Base-by-base conservation (phyloP, 2,113 vertebrate genomes). In the Seriola quinqueradiata region DNA sequence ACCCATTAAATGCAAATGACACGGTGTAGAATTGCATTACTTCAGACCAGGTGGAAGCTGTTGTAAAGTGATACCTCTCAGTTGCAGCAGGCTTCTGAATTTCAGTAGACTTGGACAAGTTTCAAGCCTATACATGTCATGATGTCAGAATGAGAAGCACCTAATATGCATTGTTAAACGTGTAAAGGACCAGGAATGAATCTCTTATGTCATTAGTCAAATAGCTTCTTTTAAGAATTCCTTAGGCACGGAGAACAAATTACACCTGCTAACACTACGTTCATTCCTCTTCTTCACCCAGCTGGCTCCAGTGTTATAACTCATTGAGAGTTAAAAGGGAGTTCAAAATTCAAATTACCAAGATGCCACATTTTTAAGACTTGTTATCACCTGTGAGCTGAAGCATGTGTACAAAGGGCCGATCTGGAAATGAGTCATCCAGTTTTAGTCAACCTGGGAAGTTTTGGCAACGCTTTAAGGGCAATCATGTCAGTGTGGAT, bases 141-240 rank as follows among this genome's bases (percentile, higher is more conserved):
- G 84, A 90, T 83, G 85, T 90, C 77, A 85, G 83, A 87, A 79
- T 87, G 67, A 84, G 64, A 90, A 89, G 75, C 23, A n/a, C 5
- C 80, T 75, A 75, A 71, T 85, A 70, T 86, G 82, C 84, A 86
- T 85, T 75, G 77, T 75, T 81, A 70, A 72, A 85, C 58, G 44
- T 40, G 32, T 5, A 16, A 81, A 72, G 78, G 77, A 38, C 54
- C 66, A 46, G 40, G 71, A 79, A 70, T 54, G 28, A 70, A 70
- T 55, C 63, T 42, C 68, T 74, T 79, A 55, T 64, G 77, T 86
- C 81, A 64, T 87, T 71, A 65, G 21, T 81, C 79, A 81, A 71
- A 38, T 44, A 66, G 64, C 76, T 66, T 68, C 55, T 57, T 80
- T 59, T 16, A 77, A 73, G 64, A 79, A 79, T 76, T 72, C 72